Evolutionary conservation across 2,797 vertebrate genomes (phyloP).

Genomic region (Hemibagrus guttatus): DNA sequence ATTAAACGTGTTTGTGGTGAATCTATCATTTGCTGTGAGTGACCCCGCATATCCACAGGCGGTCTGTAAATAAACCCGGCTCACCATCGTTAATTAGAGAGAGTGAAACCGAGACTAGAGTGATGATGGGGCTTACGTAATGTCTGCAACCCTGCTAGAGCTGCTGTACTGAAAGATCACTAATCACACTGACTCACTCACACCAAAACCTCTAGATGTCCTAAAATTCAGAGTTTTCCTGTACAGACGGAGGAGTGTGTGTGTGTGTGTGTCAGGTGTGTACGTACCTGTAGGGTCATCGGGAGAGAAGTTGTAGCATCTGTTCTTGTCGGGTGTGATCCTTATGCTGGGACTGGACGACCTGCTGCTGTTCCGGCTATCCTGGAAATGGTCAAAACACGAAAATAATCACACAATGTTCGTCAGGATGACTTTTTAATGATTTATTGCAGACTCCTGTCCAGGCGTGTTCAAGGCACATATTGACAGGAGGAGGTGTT

Average conservation of each 20-base stretch:
- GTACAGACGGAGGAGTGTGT: background rate
- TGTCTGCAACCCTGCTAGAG: conserved; percentile 40
- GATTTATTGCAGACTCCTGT: background rate
- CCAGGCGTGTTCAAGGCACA: background rate
- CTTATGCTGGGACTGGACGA: conserved; percentile 95
- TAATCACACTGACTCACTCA: background rate
- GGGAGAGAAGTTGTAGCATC: conserved; percentile 83
- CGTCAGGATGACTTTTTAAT: no score
- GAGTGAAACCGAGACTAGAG: conserved; percentile 24
- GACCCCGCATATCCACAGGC: background rate
- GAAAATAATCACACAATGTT: background rate
- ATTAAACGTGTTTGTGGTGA: no score
- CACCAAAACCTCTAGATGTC: no score
- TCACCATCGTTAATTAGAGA: conserved; percentile 19
- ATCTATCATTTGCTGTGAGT: background rate
- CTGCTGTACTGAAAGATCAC: conserved; percentile 23
- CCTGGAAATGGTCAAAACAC: conserved; percentile 67
- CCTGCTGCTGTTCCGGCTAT: conserved; percentile 91
- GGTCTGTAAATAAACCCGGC: conserved; percentile 41
- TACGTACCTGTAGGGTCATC: conserved; percentile 85
- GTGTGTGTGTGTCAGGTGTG: no score
- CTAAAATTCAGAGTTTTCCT: background rate
- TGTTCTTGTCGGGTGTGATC: conserved; percentile 89
- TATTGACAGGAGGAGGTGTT: background rate
- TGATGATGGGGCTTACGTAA: conserved; percentile 52